Conservation (phyloP, 2,113 vertebrate species). For the Strigops habroptila region DNA sequence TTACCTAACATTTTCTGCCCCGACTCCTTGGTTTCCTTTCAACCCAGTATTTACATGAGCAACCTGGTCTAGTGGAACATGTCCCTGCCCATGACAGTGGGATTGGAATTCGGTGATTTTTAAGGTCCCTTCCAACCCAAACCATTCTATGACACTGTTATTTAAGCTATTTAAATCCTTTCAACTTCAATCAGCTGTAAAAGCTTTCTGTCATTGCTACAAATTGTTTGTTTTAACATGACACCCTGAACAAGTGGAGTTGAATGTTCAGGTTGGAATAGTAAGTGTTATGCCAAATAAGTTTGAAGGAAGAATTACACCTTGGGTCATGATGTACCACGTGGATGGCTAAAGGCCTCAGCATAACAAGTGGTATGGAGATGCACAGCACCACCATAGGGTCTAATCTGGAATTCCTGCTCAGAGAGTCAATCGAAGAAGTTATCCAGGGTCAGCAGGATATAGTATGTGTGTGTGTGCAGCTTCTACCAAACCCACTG, state of each 20-base stretch:
- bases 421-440: fast-evolving
- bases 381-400: fast-evolving
- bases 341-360: fast-evolving
- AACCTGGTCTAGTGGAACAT: not conserved
- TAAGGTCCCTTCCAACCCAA: not conserved
- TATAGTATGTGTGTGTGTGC: not conserved
- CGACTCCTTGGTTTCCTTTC: not conserved
- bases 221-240: fast-evolving
- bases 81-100: not conserved
- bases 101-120: not conserved
- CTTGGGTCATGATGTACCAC: fast-evolving
- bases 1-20: not conserved
- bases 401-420: not conserved
- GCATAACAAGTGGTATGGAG: fast-evolving
- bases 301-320: not conserved
- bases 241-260: not conserved
- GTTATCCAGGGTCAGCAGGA: not conserved
- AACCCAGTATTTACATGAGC: not conserved
- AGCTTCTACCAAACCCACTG: not conserved
- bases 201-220: not conserved
- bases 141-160: not conserved
- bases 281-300: fast-evolving
- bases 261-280: not conserved
- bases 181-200: not conserved
- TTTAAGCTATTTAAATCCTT: not conserved